A percentile compares a stretch with the other conserved stretches of the same genome.
phyloP scores from a whole-genome alignment of 2,113 vertebrate species.

The Seriola quinqueradiata region DNA sequence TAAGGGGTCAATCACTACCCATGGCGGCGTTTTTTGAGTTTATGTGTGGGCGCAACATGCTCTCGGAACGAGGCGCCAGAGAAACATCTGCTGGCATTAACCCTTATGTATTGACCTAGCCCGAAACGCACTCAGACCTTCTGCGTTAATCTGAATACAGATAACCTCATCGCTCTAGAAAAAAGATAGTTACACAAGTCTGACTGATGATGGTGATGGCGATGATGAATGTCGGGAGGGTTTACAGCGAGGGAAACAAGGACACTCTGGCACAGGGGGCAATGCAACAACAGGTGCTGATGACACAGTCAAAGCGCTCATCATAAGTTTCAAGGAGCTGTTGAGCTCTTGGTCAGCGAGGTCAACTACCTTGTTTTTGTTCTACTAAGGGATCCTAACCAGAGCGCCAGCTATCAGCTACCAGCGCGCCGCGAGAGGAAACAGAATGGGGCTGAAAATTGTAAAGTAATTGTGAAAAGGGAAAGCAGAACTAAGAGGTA shows the following conservation, averaged over 20 bases:
- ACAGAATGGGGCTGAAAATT: constrained; percentile 31
- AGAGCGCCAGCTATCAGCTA: constrained; percentile 9
- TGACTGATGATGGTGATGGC: background rate
- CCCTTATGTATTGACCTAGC: constrained; percentile 33
- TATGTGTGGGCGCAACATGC: background rate
- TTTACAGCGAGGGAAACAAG: constrained; percentile 36
- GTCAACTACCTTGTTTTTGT: constrained; percentile 3
- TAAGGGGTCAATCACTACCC: constrained; percentile 1
- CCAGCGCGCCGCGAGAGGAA: background rate
- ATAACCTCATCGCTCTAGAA: constrained; percentile 13
- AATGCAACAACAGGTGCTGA: constrained; percentile 1
- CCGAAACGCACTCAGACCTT: background rate
- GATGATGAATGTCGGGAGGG: background rate
- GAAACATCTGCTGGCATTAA: constrained; percentile 50
- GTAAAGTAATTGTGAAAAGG: constrained; percentile 53
- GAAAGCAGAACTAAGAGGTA: constrained; percentile 58
- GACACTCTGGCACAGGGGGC: background rate
- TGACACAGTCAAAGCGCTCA: constrained; percentile 12
- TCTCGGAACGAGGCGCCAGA: background rate
- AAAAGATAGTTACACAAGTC: constrained; percentile 21
- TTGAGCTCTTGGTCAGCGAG: background rate
- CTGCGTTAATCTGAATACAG: constrained; percentile 19
- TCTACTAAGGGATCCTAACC: background rate
- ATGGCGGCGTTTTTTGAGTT: background rate
- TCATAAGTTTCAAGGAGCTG: background rate